Evolutionary conservation across 2,797 vertebrate species (phyloP), one percentile per base, ranked within the genome.

Genomic region (Myotis planiceps): DNA sequence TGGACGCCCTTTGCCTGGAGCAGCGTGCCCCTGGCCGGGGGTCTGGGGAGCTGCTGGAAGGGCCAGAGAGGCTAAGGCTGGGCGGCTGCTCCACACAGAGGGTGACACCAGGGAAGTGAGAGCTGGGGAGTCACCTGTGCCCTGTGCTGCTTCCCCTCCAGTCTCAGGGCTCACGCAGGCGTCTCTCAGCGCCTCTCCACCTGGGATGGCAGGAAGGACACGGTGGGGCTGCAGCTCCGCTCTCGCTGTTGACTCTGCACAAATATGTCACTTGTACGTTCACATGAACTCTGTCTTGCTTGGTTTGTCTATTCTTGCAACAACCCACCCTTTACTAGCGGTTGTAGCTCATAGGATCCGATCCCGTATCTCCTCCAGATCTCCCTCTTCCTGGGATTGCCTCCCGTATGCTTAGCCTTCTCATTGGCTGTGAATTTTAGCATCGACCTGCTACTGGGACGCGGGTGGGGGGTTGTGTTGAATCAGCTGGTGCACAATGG

Each of bases 91-190:
- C 53, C 34, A 7, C 3, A 10, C n/a, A 12, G 10, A 0, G 10
- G n/a, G 15, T 21, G 8, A 23, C 7, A 19, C n/a, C 53, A 18
- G 6, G 2, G 14, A 15, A 65, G 29, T 6, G 37, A 21, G 65
- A 68, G 27, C 9, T 10, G 25, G 32, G 0, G 0, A 1, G 5
- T 45, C 15, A 10, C 15, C 12, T 47, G 10, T 6, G 1, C 6
- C 47, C 27, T 2, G 3, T 32, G 25, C 16, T 58, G n/a, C 25
- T 68, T 66, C 19, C 27, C 16, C 10, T 42, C 12, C 21, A 9
- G 47, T 25, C 27, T 47, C 9, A 75, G 14, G 47, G 58, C 10
- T 51, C 49, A 9, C 0, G 12, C 15, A 18, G 19, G 58, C 13
- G 27, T 12, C 69, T 66, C 23, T 39, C 42, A 9, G 19, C n/a